These are phyloP conservation scores for Abramis brama DNA, from an alignment of 2,113 vertebrate species.

Conservation along the genomic window DNA sequence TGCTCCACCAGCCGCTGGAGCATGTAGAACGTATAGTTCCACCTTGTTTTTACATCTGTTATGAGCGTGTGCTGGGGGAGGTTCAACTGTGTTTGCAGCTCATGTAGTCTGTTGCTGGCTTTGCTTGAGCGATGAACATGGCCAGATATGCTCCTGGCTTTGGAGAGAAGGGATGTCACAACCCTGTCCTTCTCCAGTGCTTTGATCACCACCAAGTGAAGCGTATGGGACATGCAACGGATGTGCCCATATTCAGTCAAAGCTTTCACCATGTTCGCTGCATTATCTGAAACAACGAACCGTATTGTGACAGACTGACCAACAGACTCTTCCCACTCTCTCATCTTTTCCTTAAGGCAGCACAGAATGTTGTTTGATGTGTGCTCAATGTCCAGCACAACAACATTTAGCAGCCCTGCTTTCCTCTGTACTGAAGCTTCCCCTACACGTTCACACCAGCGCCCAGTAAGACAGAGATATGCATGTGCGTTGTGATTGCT, in stretches of 20 bases:
- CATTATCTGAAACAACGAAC: slow-evolving; percentile 31
- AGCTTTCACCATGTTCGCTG: slow-evolving; percentile 14
- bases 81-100: no score
- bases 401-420: no score
- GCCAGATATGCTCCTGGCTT: slow-evolving; percentile 21
- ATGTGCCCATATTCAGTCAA: slow-evolving; percentile 27
- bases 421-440: no score
- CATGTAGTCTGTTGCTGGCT: background rate
- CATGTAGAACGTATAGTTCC: slow-evolving; percentile 36
- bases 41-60: slow-evolving; percentile 10
- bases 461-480: no score
- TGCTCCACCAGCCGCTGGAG: no score
- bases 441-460: no score
- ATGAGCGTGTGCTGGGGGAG: no score
- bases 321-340: no score
- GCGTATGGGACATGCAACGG: background rate
- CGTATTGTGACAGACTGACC: background rate
- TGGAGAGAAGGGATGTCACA: slow-evolving; percentile 25
- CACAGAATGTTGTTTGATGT: no score
- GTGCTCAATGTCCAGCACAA: no score
- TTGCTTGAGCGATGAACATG: slow-evolving; percentile 6
- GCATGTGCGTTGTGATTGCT: no score
- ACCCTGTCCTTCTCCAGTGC: background rate
- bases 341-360: no score
- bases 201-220: slow-evolving; percentile 9